Base-by-base conservation (phyloP, 1,140 invertebrate species). In the Drosophila baimaii region DNA sequence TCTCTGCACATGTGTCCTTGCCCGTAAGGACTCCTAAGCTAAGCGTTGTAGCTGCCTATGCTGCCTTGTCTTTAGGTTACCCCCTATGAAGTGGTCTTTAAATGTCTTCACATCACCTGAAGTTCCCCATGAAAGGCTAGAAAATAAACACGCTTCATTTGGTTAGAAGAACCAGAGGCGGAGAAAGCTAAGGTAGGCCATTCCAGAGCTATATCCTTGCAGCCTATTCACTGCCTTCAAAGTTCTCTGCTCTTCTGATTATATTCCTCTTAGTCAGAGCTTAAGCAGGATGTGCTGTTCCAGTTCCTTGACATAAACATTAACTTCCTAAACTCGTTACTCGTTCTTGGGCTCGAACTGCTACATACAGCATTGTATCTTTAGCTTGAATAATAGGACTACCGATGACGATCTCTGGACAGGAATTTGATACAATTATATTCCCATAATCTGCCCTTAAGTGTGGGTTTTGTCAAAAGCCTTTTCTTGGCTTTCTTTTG, bases 1-100 rank as follows among this genome's bases (percentile, higher is more conserved):
- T 82, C 21, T 41, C 29, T 21, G 3, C 43, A 64, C 52, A 52
- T 57, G 58, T 75, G 57, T 41, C 49, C 29, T 33, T 19, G 29
- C 49, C 7, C n/a, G n/a, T n/a, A 33, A 52, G 49, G 49, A 33
- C 29, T 5, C 17, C 35, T 55, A 23, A 12, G 23, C 41, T 15
- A 12, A 12, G 10, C 13, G 5, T 10, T 35, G 12, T 0, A 8
- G 17, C 49, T 15, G 5, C 1, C 7, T 13, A 9, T 19, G 10
- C 3, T 4, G 3, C 25, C 25, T 19, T 29, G 1, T 21, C 4
- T 5, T 35, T 23, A 6, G 19, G 19, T 9, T 15, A 0, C 13
- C 33, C 33, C 49, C 37, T 3, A 15, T 13, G 6, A 19, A 15
- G 13, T 21, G 4, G 5, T 10, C 15, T 6, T 25, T 47, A 29